Base-by-base conservation (phyloP, 2,888 invertebrate species). In the Aspidapion aeneum region DNA sequence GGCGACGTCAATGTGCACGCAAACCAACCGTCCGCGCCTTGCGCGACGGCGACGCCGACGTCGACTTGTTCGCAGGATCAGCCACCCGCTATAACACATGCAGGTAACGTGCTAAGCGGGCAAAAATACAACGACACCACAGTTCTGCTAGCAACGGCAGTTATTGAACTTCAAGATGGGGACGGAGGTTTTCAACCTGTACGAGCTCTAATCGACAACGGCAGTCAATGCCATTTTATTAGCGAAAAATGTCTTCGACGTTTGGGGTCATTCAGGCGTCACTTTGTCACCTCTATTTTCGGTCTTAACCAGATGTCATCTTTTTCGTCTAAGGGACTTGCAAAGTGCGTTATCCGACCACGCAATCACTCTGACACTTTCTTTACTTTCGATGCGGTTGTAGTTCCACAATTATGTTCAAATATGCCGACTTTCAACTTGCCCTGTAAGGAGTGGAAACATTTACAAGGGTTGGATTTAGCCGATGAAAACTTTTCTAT, bases 161-260 rank as follows among this genome's bases (percentile, higher is more conserved):
- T 18, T 16, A 48, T 56, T 1, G 52, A 60, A 3, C 51, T 60
- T 60, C 21, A 16, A 2, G 22, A 60, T 19, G 17, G 52, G 1
- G 20, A 17, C 1, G 52, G 18, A 21, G 19, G 1, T n/a, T 60
- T 17, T 54, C 52, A 60, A n/a, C 12, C 52, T n/a, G 20, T 60
- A 12, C 60, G 60, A 9, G 21, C 50, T 12, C 20, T 54, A 12
- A 20, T 60, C 7, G 60, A 60, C 20, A 48, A 20, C n/a, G 60
- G 52, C 9, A 21, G 21, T n/a, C 52, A 54, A 17, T 20, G 50
- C 1, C 49, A 54, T 52, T 60, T 60, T 21, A 51, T 60, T 2
- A 54, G 52, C n/a, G 54, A 60, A 51, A 51, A 54, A 21, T 60
- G 54, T 22, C 1, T 60, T n/a, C 51, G 60, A n/a, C 60, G 21